Evolutionary conservation across 2,113 vertebrate genomes (phyloP), one percentile per base, ranked within the genome.

Genomic region (Apistogramma diplotaenia): DNA sequence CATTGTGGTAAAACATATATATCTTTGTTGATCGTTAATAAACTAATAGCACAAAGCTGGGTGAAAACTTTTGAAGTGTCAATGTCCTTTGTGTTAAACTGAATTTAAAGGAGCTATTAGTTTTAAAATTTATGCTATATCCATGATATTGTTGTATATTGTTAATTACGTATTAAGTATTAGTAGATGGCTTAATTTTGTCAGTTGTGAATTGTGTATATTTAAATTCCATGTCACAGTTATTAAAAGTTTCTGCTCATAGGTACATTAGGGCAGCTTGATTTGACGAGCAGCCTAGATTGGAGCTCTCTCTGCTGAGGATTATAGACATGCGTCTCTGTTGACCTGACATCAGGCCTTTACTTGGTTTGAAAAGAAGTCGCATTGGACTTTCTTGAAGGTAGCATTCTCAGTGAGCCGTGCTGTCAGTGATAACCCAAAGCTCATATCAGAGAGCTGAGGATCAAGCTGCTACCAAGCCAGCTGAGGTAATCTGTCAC

Each of bases 401-500:
- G 72, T 60, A 81, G 53, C 74, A 58, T 83, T 73, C 84, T 55
- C 80, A 83, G 78, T 70, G 83, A 85, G 87, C 23, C 54, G 33
- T 75, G 37, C 77, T 74, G 73, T 53, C 70, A 74, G 56, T 21
- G 82, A 91, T 86, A 91, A 88, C 70, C 77, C 76, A 81, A 74
- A 89, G 76, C 82, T 86, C 77, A 87, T 81, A 91, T 92, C 87
- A 88, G 67, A 89, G 80, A 87, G 85, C 25, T 46, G 40, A 55
- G 62, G 83, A 90, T 91, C 82, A 94, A 90, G 87, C 85, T 83
- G 87, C 55, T 51, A 74, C 82, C 78, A 70, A 85, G 79, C 65
- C 65, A 82, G 81, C 57, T 8, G 29, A 82, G 61, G 77, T 92
- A 88, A 91, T 88, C 89, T 91, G 77, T 85, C 83, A 76, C 79